Evolutionary conservation across 2,797 vertebrate species (phyloP).

Genomic region (Cheirogaleus major): DNA sequence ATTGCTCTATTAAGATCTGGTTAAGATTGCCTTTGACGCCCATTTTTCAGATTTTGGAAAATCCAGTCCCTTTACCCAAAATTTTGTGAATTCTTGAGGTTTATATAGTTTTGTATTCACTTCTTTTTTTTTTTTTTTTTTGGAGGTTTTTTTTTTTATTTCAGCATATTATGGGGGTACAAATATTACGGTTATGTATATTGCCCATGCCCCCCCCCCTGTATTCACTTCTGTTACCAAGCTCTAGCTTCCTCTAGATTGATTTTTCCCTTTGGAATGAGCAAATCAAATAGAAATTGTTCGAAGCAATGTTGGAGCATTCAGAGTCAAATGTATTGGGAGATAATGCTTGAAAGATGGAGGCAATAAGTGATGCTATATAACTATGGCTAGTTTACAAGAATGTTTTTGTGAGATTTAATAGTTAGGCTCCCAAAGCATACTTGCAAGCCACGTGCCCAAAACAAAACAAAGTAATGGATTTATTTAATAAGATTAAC

Average conservation of each 20-base stretch:
- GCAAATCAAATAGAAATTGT: not conserved
- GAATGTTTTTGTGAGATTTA: not conserved
- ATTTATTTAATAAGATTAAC: not conserved
- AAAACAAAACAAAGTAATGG: not conserved
- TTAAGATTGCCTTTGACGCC: not conserved
- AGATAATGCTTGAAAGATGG: not conserved
- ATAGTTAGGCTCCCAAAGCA: not conserved
- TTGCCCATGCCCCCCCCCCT: no score
- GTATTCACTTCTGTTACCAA: not conserved
- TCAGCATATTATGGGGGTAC: no score
- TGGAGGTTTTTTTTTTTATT: no score
- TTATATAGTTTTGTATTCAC: not conserved
- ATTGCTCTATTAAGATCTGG: not conserved
- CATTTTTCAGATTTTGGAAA: not conserved
- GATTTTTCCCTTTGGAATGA: not conserved
- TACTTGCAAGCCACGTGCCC: not conserved
- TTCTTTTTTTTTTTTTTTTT: no score
- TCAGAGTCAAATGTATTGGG: not conserved
- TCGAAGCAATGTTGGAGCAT: not conserved
- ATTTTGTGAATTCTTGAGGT: not conserved
- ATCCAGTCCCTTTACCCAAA: not conserved
- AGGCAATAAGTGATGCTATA: not conserved
- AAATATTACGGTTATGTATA: no score
- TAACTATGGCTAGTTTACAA: not conserved
- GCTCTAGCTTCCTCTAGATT: not conserved